Base-by-base conservation (phyloP, 2,113 vertebrate species). In the Cynoglossus semilaevis region DNA sequence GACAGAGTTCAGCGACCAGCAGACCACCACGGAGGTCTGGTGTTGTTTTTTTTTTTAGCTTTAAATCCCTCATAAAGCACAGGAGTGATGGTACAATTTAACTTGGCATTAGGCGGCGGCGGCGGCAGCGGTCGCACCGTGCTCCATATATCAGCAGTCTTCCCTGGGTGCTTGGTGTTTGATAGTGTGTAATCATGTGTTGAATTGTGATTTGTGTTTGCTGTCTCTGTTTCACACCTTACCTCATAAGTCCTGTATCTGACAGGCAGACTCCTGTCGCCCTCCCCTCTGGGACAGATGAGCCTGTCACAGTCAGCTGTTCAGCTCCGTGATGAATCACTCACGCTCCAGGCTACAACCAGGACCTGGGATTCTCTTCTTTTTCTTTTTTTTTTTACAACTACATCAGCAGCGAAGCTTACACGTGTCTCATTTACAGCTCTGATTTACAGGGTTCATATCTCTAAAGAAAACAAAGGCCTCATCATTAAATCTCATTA, bases 261-360 rank as follows among this genome's bases (percentile, higher is more conserved):
- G 15, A 53, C 38, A 18, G 17, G 29, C 8, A 45, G 73, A 50
- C 17, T 38, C 56, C 22, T 29, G 22, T 29, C 22, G 2, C 22
- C 22, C 18, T 72, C 51, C 64, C 61, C 61, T 65, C 58, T 37
- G 60, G 62, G 72, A 78, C 77, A 51, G 79, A 82, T 65, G 77
- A 73, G 58, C 37, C 67, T 79, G 78, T 86, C 82, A 54, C 52
- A 41, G 57, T 88, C 86, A 88, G 84, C 84, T 86, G 86, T 83
- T 85, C 1, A 2, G 45, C 51, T 19, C 50, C 17, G 57, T 81
- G 86, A 88, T 86, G 63, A 29, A 88, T 85, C 72, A 54, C 54
- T 51, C 34, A 34, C 5, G 13, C 67, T 47, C 51, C 34, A 36
- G 7, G 12, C 61, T 50, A 63, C 72, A 63, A 59, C 74, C 67